Conservation (phyloP, 2,888 invertebrate genomes). For the Drosophila mimetica region DNA sequence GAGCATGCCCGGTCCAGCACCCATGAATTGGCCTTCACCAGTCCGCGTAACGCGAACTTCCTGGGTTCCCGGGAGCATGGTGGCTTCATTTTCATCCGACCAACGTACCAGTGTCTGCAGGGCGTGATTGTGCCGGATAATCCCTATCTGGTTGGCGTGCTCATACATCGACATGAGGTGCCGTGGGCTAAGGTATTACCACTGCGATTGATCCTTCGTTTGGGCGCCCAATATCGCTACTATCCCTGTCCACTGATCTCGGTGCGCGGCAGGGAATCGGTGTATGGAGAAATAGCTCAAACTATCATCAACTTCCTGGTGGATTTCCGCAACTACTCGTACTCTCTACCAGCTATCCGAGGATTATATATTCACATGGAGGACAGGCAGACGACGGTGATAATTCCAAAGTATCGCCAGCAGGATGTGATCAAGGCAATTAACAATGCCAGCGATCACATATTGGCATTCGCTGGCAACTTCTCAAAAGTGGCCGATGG, state of each 20-base stretch:
- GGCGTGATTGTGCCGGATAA: conserved; percentile 89
- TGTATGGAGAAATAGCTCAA: conserved; percentile 93
- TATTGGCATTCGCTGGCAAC: conserved; percentile 92
- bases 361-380: conserved; percentile 93
- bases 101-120: conserved; percentile 92
- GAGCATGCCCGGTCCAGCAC: conserved; percentile 89
- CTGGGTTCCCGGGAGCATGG: conserved; percentile 90
- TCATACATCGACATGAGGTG: conserved; percentile 89
- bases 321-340: conserved; percentile 93
- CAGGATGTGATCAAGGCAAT: conserved; percentile 91
- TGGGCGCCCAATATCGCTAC: conserved; percentile 93
- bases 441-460: conserved; percentile 92
- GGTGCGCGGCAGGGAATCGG: conserved; percentile 90
- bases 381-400: conserved; percentile 90
- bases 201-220: conserved; percentile 89
- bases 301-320: conserved; percentile 94
- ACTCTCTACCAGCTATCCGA: conserved; percentile 90
- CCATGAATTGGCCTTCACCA: conserved; percentile 88
- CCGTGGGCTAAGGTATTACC: conserved; percentile 90
- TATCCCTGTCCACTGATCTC: conserved; percentile 94
- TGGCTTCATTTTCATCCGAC: conserved; percentile 92
- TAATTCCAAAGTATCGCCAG: conserved; percentile 90
- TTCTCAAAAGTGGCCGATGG: conserved; percentile 92
- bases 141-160: conserved; percentile 91
- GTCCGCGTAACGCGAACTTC: conserved; percentile 85